These are phyloP conservation scores for Odontothrips loti DNA, from an alignment of 2,888 invertebrate genomes.

Conservation along the genomic window DNA sequence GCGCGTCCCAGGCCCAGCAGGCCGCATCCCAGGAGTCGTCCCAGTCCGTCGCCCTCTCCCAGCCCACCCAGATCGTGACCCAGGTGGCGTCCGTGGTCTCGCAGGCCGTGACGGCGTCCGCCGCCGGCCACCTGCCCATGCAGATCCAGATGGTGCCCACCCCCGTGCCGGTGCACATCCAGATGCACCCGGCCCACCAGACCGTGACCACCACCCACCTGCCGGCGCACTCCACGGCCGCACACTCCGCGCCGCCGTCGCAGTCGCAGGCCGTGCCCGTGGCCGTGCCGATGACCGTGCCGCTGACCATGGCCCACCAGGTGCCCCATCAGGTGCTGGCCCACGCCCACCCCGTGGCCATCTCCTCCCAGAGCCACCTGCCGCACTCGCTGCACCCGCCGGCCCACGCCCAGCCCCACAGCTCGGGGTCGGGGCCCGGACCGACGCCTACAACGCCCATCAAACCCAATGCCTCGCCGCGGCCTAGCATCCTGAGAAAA, in stretches of 20 bases:
- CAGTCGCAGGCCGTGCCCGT: neutral
- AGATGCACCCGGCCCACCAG: neutral
- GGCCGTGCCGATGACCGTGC: neutral
- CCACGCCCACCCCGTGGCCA: neutral
- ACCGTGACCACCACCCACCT: neutral
- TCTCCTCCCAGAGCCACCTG: neutral
- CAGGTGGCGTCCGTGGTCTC: neutral
- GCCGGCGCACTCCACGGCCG: neutral
- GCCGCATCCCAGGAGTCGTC: neutral
- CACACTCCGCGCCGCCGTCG: neutral
- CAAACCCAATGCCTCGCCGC: slow-evolving; percentile 58
- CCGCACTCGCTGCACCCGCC: slow-evolving; percentile 35
- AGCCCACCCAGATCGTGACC: neutral
- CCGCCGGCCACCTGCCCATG: neutral
- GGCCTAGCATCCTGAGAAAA: slow-evolving; percentile 83
- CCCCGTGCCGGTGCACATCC: neutral
- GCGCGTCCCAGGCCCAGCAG: neutral
- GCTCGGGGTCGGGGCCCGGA: slow-evolving; percentile 34
- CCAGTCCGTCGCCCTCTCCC: neutral
- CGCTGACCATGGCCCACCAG: too few relatives aligned
- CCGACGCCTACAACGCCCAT: slow-evolving; percentile 32
- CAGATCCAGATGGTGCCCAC: slow-evolving; percentile 14
- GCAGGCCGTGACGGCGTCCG: neutral
- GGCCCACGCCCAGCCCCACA: slow-evolving; percentile 39
- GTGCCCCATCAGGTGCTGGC: slow-evolving; percentile 7